Evolutionary conservation across 2,797 vertebrate species (phyloP).

Genomic region (Mustela erminea): DNA sequence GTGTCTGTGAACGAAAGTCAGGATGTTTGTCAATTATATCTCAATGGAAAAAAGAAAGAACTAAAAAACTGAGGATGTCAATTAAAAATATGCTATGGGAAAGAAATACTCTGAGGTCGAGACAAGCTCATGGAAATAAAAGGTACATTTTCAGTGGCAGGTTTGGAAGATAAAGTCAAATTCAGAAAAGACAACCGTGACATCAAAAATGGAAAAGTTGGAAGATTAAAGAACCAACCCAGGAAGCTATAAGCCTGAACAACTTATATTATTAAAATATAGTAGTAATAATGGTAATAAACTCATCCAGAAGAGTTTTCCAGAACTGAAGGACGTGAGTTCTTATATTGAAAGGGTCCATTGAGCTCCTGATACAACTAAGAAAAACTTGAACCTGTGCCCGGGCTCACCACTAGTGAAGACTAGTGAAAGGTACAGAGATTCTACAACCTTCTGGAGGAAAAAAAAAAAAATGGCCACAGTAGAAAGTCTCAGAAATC

Average conservation of each 20-base stretch:
- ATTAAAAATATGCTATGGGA: neutral
- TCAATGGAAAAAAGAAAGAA: neutral
- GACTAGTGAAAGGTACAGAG: neutral
- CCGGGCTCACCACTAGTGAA: neutral
- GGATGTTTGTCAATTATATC: neutral
- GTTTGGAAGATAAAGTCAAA: neutral
- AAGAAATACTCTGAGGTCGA: neutral
- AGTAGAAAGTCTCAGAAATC: neutral
- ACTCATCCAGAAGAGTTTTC: neutral
- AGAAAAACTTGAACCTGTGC: neutral
- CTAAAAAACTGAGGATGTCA: neutral
- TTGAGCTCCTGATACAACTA: neutral
- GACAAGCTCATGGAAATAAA: neutral
- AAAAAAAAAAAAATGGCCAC: neutral
- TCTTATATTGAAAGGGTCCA: neutral
- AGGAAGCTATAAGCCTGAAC: neutral
- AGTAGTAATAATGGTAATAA: neutral
- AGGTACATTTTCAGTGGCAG: neutral
- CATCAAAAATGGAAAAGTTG: neutral
- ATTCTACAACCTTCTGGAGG: neutral
- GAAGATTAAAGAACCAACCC: neutral
- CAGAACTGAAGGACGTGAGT: neutral
- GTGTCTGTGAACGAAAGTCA: neutral
- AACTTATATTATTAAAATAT: neutral
- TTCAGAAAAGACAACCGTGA: neutral